Conservation (phyloP, 1,140 invertebrate genomes). For the Zaprionus inermis region DNA sequence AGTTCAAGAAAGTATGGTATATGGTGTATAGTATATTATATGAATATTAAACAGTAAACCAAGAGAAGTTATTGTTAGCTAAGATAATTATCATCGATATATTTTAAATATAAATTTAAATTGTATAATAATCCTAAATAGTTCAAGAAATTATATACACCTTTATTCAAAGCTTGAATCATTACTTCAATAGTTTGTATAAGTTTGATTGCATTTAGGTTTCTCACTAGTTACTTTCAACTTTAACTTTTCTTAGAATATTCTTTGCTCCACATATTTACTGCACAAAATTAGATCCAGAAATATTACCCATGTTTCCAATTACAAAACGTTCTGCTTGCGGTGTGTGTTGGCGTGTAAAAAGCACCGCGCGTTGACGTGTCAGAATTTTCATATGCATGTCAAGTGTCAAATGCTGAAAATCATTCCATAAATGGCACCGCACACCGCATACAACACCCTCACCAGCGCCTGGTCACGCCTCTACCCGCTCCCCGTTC, state of each 20-base stretch:
- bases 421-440: constrained; percentile 55
- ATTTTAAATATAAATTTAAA: too few species aligned
- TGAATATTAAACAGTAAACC: too few species aligned
- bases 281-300: constrained; percentile 19
- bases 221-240: not conserved
- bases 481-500: not conserved
- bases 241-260: not conserved
- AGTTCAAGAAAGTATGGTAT: not conserved
- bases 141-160: not conserved
- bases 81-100: too few species aligned
- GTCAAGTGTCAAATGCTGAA: constrained; percentile 77
- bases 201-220: not conserved
- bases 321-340: constrained; percentile 48
- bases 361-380: constrained; percentile 77
- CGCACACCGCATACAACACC: constrained; percentile 4
- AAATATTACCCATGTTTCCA: constrained; percentile 72
- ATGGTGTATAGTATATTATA: too few species aligned
- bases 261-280: not conserved
- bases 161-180: not conserved
- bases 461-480: not conserved
- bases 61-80: too few species aligned
- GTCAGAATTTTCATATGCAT: constrained; percentile 84
- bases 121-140: too few species aligned
- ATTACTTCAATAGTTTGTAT: not conserved
- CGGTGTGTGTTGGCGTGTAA: constrained; percentile 42